Conservation (phyloP, 2,888 invertebrate species). For the Cryptocephalus moraei region DNA sequence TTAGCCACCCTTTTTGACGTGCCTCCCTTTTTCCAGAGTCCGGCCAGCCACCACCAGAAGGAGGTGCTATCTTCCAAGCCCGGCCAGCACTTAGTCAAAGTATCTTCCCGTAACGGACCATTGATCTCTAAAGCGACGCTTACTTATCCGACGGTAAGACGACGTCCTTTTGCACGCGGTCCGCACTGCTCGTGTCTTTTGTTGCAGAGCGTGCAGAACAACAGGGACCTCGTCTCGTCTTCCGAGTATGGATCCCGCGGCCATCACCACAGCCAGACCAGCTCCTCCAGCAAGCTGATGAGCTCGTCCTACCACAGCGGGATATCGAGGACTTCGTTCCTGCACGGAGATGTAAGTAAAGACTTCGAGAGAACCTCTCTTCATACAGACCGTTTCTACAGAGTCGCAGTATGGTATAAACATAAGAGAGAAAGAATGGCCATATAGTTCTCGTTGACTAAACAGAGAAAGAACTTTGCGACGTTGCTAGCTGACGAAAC, state of each 20-base stretch:
- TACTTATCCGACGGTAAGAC: constrained; percentile 29
- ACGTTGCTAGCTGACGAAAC: too few relatives aligned
- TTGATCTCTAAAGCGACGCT: constrained; percentile 30
- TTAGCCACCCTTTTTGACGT: too few relatives aligned
- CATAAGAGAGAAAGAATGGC: too few relatives aligned
- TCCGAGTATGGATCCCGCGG: constrained; percentile 31
- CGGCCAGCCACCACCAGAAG: constrained; percentile 35
- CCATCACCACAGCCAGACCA: constrained; percentile 19
- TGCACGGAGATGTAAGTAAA: constrained; percentile 34
- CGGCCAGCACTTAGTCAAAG: constrained; percentile 31
- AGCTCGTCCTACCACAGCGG: constrained; percentile 32
- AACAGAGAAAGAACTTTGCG: too few relatives aligned
- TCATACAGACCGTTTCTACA: too few relatives aligned
- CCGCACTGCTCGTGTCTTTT: constrained; percentile 3
- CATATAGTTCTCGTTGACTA: too few relatives aligned
- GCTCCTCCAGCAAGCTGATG: constrained; percentile 30
- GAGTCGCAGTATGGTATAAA: too few relatives aligned
- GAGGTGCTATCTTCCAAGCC: constrained; percentile 30
- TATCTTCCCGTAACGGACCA: constrained; percentile 31
- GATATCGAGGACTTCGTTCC: constrained; percentile 31
- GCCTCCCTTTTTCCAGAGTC: constrained; percentile 35
- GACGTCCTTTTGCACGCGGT: constrained; percentile 1
- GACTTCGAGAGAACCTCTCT: too few relatives aligned
- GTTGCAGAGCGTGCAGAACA: constrained; percentile 28
- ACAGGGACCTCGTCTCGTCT: constrained; percentile 27